These are phyloP conservation scores for Calliphora vomitoria DNA, from an alignment of 2,888 invertebrate genomes.

Conservation along the genomic window DNA sequence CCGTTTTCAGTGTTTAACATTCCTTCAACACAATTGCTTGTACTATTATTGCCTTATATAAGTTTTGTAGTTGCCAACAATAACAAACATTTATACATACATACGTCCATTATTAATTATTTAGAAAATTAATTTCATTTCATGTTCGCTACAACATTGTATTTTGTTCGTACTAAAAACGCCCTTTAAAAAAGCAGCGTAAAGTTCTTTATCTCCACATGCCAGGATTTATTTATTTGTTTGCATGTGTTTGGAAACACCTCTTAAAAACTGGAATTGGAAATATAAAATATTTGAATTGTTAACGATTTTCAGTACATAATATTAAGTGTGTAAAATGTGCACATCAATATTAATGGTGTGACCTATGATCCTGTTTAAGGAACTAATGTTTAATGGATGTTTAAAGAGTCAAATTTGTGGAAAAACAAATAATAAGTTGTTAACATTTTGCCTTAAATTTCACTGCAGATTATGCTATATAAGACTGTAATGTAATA, in stretches of 20 bases:
- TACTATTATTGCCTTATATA: too few species aligned
- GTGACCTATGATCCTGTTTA: too few species aligned
- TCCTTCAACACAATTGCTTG: neutral
- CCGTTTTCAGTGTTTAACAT: too few species aligned
- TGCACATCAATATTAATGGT: neutral
- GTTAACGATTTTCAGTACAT: neutral
- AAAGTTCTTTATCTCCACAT: neutral
- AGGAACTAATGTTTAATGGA: too few species aligned
- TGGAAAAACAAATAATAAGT: too few species aligned
- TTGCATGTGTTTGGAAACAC: neutral
- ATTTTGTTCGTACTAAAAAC: neutral
- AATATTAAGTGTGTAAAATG: neutral
- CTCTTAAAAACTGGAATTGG: neutral
- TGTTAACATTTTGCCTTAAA: too few species aligned
- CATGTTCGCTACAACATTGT: neutral
- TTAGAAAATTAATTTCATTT: conserved; percentile 4
- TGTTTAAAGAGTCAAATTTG: too few species aligned
- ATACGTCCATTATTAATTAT: neutral
- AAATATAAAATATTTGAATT: neutral
- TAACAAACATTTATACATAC: neutral
- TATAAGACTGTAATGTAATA: too few species aligned
- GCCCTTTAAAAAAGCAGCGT: neutral
- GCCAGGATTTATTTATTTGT: neutral
- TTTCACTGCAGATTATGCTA: too few species aligned
- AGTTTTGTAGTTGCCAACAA: neutral